phyloP scores from a whole-genome alignment of 1,140 invertebrate genomes.

The Drosophila saltans region DNA sequence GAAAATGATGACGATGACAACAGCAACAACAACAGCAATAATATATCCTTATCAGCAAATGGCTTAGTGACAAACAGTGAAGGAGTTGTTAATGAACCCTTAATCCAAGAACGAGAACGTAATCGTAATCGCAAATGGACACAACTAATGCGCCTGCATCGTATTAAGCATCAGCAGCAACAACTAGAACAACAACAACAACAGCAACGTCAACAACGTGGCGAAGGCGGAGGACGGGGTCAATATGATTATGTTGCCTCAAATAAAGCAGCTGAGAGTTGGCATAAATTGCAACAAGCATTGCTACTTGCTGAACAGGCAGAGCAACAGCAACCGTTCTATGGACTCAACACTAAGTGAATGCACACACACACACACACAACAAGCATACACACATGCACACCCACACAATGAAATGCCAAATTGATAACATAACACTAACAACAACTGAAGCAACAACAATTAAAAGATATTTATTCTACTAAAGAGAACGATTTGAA shows the following conservation, averaged over 20 bases:
- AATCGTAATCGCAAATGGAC: constrained; percentile 52
- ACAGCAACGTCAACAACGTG: constrained; percentile 31
- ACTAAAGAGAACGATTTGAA: constrained; percentile 37
- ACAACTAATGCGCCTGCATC: constrained; percentile 63
- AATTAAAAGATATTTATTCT: constrained; percentile 73
- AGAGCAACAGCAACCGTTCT: constrained; percentile 41
- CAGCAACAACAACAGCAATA: constrained; percentile 36
- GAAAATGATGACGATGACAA: constrained; percentile 43
- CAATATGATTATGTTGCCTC: constrained; percentile 50
- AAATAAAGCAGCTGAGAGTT: constrained; percentile 64
- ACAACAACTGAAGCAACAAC: constrained; percentile 21
- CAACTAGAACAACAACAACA: constrained; percentile 30
- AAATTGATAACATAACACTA: constrained; percentile 37
- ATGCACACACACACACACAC: constrained; percentile 37
- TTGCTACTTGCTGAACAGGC: constrained; percentile 34
- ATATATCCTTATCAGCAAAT: constrained; percentile 28
- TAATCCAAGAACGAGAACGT: constrained; percentile 6
- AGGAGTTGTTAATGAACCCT: not conserved
- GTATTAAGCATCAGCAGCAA: constrained; percentile 48
- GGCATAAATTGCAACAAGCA: constrained; percentile 62
- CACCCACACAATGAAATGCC: constrained; percentile 23
- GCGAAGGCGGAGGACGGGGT: constrained; percentile 4
- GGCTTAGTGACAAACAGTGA: constrained; percentile 10
- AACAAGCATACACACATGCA: constrained; percentile 2
- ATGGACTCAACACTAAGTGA: constrained; percentile 52